Conservation (phyloP, 2,113 vertebrate genomes). For the Marmota monax region DNA sequence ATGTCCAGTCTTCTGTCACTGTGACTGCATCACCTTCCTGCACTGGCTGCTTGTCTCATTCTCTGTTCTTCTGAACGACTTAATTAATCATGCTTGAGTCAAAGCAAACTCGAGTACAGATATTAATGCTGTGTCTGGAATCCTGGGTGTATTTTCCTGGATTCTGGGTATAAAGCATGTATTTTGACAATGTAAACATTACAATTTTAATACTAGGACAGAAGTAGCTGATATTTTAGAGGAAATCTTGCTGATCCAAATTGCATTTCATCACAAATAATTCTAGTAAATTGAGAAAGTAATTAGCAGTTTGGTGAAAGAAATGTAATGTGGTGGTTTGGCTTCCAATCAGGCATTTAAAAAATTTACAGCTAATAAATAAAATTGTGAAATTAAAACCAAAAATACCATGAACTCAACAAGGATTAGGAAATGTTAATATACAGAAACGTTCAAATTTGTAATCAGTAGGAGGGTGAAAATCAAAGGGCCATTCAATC, state of each 20-base stretch:
- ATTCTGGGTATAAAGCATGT: not conserved
- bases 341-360: conserved; percentile 67
- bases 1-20: not conserved
- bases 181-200: conserved; percentile 41
- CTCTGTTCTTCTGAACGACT: not conserved
- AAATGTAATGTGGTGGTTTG: conserved; percentile 59
- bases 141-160: not conserved
- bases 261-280: conserved; percentile 73
- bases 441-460: conserved; percentile 67
- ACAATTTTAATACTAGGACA: conserved; percentile 55
- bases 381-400: conserved; percentile 66
- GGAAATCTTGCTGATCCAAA: conserved; percentile 61
- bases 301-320: conserved; percentile 69
- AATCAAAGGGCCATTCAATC: conserved; percentile 76
- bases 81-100: not conserved
- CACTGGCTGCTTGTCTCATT: not conserved
- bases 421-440: conserved; percentile 67
- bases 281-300: conserved; percentile 68
- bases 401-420: conserved; percentile 47
- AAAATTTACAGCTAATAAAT: conserved; percentile 62
- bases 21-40: not conserved
- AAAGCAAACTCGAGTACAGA: not conserved
- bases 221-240: conserved; percentile 41
- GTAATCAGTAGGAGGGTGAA: conserved; percentile 68
- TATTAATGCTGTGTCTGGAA: not conserved